Base-by-base conservation (phyloP, 2,888 invertebrate species). In the Ecdyonurus torrentis region DNA sequence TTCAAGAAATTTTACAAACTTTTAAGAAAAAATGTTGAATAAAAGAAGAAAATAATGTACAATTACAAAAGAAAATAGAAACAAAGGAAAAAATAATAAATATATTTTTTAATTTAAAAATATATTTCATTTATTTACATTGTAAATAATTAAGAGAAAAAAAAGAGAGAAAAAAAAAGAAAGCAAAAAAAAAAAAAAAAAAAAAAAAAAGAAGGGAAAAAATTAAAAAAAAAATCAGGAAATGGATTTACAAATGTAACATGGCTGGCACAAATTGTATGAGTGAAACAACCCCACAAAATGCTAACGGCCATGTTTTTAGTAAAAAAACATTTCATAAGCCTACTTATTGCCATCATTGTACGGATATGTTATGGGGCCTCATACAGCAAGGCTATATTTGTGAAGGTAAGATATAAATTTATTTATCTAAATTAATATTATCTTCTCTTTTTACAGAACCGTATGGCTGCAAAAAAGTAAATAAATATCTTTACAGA, bases 301-400 rank as follows among this genome's bases (percentile, higher is more conserved):
- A 55, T 55, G 55, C 55, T 5, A 55, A 89, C 81, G 93, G 93
- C 76, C 99, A 99, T 85, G 93, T 90, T 84, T 99, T 99, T 87
- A 88, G 88, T 80, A 98, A 97, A 89, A 98, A 97, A 84, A 97
- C 96, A 81, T 99, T 98, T 85, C 98, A 98, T 84, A 97, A 97
- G 84, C 98, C 97, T 78, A 95, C 96, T 74, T 97, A 97, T 83
- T 99, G 99, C 83, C 98, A 99, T 83, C 96, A 97, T 83, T 99
- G 99, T 85, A 94, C 96, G 78, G 99, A 99, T 81, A 89, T 97
- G 86, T 87, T 99, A 75, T 99, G 99, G 99, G 97, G 98, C 78
- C 87, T 98, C 81, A 94, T 98, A 78, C 95, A 96, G 79, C 97
- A 97, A 83, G 99, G 98, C 80, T 96, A 91, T 84, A 92, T 94